Conservation (phyloP, 2,113 vertebrate genomes). For the Nesospiza acunhae region DNA sequence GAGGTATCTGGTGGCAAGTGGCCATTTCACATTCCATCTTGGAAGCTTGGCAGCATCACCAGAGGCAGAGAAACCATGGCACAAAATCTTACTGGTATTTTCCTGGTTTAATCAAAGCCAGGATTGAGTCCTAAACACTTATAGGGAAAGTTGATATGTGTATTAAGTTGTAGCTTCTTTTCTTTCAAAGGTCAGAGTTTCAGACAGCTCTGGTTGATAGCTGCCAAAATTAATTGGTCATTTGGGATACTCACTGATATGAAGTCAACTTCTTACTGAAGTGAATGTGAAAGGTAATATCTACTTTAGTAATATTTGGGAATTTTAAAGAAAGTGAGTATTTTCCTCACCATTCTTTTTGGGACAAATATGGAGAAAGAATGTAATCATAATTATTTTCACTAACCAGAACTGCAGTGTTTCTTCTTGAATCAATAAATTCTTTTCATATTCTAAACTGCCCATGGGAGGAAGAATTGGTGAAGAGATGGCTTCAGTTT, state of each 20-base stretch:
- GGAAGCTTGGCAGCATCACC: not conserved
- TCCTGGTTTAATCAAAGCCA: not conserved
- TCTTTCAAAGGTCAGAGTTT: not conserved
- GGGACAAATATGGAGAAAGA: not conserved
- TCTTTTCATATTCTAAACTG: not conserved
- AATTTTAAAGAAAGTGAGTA: not conserved
- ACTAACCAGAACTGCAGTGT: not conserved
- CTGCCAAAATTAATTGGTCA: not conserved
- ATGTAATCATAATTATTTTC: not conserved
- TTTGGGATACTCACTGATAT: not conserved
- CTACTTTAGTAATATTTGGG: not conserved
- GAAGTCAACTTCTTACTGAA: not conserved
- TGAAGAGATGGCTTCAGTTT: not conserved
- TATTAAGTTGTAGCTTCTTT: not conserved
- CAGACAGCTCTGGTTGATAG: not conserved
- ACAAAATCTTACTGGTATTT: not conserved
- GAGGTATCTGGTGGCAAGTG: not conserved
- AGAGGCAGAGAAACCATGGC: not conserved
- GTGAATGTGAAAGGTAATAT: not conserved
- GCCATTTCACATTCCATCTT: rapidly evolving
- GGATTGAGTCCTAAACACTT: not conserved
- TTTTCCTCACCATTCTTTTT: not conserved
- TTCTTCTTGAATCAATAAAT: not conserved
- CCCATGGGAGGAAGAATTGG: not conserved
- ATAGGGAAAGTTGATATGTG: not conserved